These are phyloP conservation scores for Thelaira solivaga DNA, from an alignment of 2,888 invertebrate genomes.

Conservation along the genomic window DNA sequence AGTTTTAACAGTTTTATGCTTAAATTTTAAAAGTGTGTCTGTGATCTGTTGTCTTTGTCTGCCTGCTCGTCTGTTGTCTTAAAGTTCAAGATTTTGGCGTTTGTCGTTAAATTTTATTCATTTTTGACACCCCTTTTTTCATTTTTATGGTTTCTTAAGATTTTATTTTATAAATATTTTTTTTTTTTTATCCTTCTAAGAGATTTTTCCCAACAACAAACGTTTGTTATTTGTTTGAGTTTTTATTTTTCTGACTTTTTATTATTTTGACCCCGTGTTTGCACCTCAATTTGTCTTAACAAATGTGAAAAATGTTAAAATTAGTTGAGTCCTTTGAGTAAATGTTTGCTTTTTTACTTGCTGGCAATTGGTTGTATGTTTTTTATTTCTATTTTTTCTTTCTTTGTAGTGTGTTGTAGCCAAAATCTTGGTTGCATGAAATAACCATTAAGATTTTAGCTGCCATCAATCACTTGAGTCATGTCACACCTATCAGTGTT, in stretches of 20 bases:
- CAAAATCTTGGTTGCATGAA: slow-evolving; percentile 34
- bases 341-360: slow-evolving; percentile 20
- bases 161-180: slow-evolving; percentile 17
- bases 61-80: background rate
- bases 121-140: slow-evolving; percentile 53
- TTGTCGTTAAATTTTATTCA: slow-evolving; percentile 44
- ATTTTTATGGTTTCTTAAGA: slow-evolving; percentile 26
- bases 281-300: slow-evolving; percentile 76
- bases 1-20: slow-evolving; percentile 60
- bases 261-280: slow-evolving; percentile 76
- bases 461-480: slow-evolving; percentile 74
- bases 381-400: slow-evolving; percentile 61
- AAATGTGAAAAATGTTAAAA: slow-evolving; percentile 77
- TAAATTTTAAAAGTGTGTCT: slow-evolving; percentile 58
- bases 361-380: slow-evolving; percentile 13
- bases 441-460: slow-evolving; percentile 61
- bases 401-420: slow-evolving; percentile 1
- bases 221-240: slow-evolving; percentile 64
- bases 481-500: slow-evolving; percentile 74
- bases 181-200: slow-evolving; percentile 19
- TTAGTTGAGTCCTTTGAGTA: slow-evolving; percentile 67
- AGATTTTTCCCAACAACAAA: too few relatives aligned
- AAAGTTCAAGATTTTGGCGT: slow-evolving; percentile 39
- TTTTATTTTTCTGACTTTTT: slow-evolving; percentile 68
- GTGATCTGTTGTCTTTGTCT: background rate